These are phyloP conservation scores for Epinotia brunnichana DNA, from an alignment of 2,888 invertebrate species.

Conservation along the genomic window DNA sequence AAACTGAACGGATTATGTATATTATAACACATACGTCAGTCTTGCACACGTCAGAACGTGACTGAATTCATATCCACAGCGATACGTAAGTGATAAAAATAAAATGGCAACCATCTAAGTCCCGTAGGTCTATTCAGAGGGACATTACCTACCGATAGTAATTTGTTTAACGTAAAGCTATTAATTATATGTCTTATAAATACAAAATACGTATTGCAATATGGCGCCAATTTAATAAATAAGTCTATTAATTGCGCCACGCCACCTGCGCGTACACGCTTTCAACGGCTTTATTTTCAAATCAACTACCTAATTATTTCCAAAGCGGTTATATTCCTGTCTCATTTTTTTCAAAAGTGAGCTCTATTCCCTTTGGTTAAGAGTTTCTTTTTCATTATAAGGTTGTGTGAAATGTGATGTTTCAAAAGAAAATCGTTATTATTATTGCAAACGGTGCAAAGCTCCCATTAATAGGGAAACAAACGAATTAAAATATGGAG, in stretches of 20 bases:
- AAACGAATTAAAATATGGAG: slow-evolving; percentile 1
- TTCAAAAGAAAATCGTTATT: background rate
- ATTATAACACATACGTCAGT: too few species aligned
- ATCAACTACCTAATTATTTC: background rate
- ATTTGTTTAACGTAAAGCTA: background rate
- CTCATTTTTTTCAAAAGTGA: background rate
- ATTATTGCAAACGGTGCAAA: slow-evolving; percentile 19
- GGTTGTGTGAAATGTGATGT: background rate
- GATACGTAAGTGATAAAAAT: too few species aligned
- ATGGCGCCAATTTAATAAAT: background rate
- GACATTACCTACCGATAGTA: too few species aligned
- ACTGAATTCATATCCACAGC: too few species aligned
- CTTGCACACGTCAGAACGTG: too few species aligned
- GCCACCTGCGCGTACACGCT: background rate
- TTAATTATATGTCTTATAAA: background rate
- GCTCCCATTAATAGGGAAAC: background rate
- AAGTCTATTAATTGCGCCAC: background rate
- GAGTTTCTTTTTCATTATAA: background rate
- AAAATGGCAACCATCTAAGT: too few species aligned
- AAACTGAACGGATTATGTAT: too few species aligned
- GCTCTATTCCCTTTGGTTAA: background rate
- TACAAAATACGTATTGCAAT: background rate
- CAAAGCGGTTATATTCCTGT: background rate
- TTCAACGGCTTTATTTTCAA: slow-evolving; percentile 15
- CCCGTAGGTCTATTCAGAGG: too few species aligned